Base-by-base conservation (phyloP, 2,888 invertebrate species). In the Chrysolina oricalcia region DNA sequence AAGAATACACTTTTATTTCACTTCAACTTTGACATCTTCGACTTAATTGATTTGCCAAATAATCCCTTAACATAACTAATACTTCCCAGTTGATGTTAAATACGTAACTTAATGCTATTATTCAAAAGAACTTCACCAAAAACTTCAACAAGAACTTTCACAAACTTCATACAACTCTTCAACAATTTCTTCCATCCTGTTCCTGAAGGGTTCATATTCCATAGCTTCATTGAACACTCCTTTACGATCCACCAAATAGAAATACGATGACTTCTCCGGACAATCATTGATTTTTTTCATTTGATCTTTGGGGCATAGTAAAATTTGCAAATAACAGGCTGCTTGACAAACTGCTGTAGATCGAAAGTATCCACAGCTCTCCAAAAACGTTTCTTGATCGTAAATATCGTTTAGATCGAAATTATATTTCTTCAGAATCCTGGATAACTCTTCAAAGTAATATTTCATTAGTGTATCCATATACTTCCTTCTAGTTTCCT, bases 401-500 rank as follows among this genome's bases (percentile, higher is more conserved):
- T 79, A 78, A 65, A 85, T 76, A 17, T 74, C 65, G 27, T 76
- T 72, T 9, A 81, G 23, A 48, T 82, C 74, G 64, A 75, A 75
- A 27, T 75, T 71, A 63, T 82, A 79, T 10, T 64, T 59, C 11
- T 17, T 17, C n/a, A 85, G 46, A 74, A 74, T 75, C 50, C 74
- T 72, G 8, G 59, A 63, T 10, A 85, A 56, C 76, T 82, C 81
- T 11, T 67, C 11, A 59, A 83, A 80, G 67, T 83, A 85, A 23
- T 80, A 56, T n/a, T 76, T 50, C n/a, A 80, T 65, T 9, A 82
- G 46, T 15, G 78, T 68, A 15, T 79, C 53, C 53, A 80, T 64
- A 65, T 81, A 72, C 68, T 83, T 74, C 19, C 69, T 64, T 64
- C 84, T 75, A 1, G 73, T 75, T 27, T 56, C 21, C 5, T 72